Base-by-base conservation (phyloP, 1,140 invertebrate genomes). In the Oppia nitens region DNA sequence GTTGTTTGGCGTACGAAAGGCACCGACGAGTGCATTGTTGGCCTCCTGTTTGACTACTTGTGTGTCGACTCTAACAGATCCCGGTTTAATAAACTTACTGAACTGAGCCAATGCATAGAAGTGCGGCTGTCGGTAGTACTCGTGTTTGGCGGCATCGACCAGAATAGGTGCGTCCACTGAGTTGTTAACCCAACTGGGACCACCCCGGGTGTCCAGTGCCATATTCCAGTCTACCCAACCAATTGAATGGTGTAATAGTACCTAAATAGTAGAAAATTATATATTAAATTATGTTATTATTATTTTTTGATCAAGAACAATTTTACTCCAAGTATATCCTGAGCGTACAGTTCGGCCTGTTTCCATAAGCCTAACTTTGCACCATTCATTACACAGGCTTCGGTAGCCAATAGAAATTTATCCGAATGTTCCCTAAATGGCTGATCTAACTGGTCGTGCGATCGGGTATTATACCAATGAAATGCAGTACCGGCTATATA, bases 401-500 rank as follows among this genome's bases (percentile, higher is more conserved):
- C 87, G 0, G 86, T 87, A 20, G 76, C 77, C 1, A 92, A 63
- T 3, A 89, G 69, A 64, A 87, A 80, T 63, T 84, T 81, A 47
- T 84, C 73, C 0, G 85, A 83, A 67, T 78, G 77, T 4, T 71
- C 64, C 14, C 50, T 68, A 65, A 81, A 78, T 1, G 76, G 76
- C 4, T 68, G 49, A 32, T 77, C 71, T 0, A 90, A 66, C 1
- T 9, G 28, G 4, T 47, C 25, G 4, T 20, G 4, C 6, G 17
- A 20, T 9, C 4, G 6, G 53, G 69, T 64, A 52, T 71, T 64
- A 63, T 80, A 90, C 81, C 82, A 91, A 70, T 91, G 88, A 1
- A 88, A 12, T 0, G 61, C 61, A 11, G 47, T 57, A 3, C 61
- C 61, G 9, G 4, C 6, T 11, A 63, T 29, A 45, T 63, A 62